A percentile compares a stretch with the other conserved stretches of the same genome.
Evolutionary conservation across 2,888 invertebrate species (phyloP).

Genomic region (Dicranocentrus wangi): DNA sequence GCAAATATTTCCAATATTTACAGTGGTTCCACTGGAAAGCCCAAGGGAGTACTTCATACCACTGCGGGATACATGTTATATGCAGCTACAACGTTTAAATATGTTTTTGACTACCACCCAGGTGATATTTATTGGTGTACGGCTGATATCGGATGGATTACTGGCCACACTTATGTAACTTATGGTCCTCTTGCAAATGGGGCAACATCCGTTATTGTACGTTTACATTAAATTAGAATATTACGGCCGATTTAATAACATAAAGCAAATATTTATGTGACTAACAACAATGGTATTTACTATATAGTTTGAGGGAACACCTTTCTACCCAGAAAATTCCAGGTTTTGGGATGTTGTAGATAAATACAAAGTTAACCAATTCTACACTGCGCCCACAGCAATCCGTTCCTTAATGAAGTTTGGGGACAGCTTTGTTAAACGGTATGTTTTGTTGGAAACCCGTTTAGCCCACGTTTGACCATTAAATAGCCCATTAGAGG

Average conservation of each 20-base stretch:
- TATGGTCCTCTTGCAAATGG: constrained; percentile 95
- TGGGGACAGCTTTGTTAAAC: constrained; percentile 88
- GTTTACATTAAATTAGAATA: constrained; percentile 72
- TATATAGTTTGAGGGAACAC: constrained; percentile 94
- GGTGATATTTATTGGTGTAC: constrained; percentile 88
- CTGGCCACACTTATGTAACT: constrained; percentile 75
- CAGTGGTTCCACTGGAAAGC: constrained; percentile 96
- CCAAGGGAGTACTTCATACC: constrained; percentile 97
- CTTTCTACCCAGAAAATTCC: constrained; percentile 93
- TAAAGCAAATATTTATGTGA: too few relatives aligned
- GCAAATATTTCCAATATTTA: too few relatives aligned
- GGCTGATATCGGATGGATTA: constrained; percentile 97
- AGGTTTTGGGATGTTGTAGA: constrained; percentile 94
- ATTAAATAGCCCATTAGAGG: too few relatives aligned
- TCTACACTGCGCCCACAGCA: constrained; percentile 99
- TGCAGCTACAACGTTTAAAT: constrained; percentile 94
- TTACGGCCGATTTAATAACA: too few relatives aligned
- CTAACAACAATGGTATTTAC: too few relatives aligned
- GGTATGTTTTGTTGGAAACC: too few relatives aligned
- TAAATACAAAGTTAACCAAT: constrained; percentile 95
- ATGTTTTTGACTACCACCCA: constrained; percentile 92
- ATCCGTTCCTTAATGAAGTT: constrained; percentile 96
- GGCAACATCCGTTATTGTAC: constrained; percentile 94
- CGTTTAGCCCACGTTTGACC: too few relatives aligned
- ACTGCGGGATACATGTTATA: constrained; percentile 96